Percentiles rank a stretch among this genome's conserved stretches.
phyloP scores from a whole-genome alignment of 2,797 vertebrate species.

The Tokudaia muenninki region DNA sequence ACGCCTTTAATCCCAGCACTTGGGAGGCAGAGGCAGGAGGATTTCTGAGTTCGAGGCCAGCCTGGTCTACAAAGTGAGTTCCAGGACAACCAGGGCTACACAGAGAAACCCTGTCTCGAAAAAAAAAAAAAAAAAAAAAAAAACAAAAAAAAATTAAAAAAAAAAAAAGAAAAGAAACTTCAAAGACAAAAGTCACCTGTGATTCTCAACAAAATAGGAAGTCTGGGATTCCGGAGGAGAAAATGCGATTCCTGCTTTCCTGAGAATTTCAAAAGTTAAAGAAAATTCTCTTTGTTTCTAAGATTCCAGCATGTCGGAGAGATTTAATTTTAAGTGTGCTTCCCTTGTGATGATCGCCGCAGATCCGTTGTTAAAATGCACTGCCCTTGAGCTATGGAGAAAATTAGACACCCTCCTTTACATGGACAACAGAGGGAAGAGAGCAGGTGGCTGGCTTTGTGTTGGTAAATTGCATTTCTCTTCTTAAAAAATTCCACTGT shows the following conservation, averaged over 20 bases:
- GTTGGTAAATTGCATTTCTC: slow-evolving; percentile 96
- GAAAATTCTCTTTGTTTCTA: slow-evolving; percentile 16
- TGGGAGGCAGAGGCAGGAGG: too few relatives aligned
- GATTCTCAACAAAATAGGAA: fast-evolving
- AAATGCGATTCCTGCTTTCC: neutral
- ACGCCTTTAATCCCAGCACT: too few relatives aligned
- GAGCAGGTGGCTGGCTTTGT: slow-evolving; percentile 93
- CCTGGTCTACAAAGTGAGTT: too few relatives aligned
- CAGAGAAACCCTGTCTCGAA: too few relatives aligned
- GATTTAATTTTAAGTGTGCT: neutral
- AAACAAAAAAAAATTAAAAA: too few relatives aligned
- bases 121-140: too few relatives aligned
- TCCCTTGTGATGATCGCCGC: neutral
- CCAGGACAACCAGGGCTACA: too few relatives aligned
- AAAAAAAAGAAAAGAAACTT: too few relatives aligned
- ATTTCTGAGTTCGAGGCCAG: too few relatives aligned
- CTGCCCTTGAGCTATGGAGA: slow-evolving; percentile 34
- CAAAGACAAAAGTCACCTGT: neutral
- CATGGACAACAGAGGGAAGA: slow-evolving; percentile 87
- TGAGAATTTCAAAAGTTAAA: neutral
- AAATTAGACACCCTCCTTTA: slow-evolving; percentile 58
- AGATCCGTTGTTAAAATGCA: neutral
- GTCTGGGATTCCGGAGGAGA: neutral
- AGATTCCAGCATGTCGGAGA: neutral
- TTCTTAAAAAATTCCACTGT: slow-evolving; percentile 91